A percentile compares a stretch with the other conserved stretches of the same genome.
Evolutionary conservation across 2,797 vertebrate genomes (phyloP).

Genomic region (Sarcoramphus papa): DNA sequence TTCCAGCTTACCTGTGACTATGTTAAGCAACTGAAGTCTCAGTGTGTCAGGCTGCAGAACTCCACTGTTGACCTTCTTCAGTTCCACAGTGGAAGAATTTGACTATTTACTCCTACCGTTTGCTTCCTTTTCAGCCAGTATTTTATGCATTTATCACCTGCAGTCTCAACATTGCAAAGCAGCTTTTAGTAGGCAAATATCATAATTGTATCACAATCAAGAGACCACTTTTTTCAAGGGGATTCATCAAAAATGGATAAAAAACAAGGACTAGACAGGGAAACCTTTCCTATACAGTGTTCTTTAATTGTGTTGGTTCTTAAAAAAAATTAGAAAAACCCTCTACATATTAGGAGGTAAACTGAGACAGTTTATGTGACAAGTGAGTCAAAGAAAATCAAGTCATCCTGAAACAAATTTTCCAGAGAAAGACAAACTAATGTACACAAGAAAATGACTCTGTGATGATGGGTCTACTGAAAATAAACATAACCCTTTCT

Average conservation of each 20-base stretch:
- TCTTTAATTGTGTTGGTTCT: neutral
- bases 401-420: neutral
- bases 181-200: neutral
- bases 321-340: neutral
- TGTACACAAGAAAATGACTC: neutral
- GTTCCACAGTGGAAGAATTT: neutral
- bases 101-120: neutral
- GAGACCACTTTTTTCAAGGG: neutral
- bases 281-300: neutral
- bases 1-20: neutral
- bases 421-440: neutral
- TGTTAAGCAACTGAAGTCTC: neutral
- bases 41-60: neutral
- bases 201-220: neutral
- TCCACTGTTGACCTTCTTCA: neutral
- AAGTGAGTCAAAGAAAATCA: neutral
- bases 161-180: neutral
- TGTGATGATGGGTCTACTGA: neutral
- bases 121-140: neutral
- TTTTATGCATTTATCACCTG: neutral
- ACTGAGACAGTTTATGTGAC: neutral
- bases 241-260: neutral
- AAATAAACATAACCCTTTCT: neutral
- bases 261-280: neutral
- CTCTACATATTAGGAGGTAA: neutral